These are phyloP conservation scores for Brachypalpus laphriformis DNA, from an alignment of 2,888 invertebrate species.

Conservation along the genomic window DNA sequence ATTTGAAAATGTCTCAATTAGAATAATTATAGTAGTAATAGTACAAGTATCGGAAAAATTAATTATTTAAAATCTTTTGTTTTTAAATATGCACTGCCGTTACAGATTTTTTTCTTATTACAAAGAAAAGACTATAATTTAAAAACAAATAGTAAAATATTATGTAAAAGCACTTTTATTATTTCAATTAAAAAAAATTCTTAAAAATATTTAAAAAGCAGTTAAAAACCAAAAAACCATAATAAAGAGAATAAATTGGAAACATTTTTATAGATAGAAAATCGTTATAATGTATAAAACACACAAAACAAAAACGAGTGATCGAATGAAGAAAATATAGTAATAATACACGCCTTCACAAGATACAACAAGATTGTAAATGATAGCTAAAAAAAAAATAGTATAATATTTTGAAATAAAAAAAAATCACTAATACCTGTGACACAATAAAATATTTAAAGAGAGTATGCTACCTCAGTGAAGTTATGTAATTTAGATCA, in stretches of 20 bases:
- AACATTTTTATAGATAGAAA: conserved; percentile 70
- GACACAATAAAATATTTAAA: not conserved
- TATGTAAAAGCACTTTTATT: conserved; percentile 30
- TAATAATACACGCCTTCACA: conserved; percentile 59
- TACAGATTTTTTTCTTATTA: not conserved
- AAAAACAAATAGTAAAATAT: not conserved
- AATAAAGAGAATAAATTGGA: conserved; percentile 25
- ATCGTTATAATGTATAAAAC: conserved; percentile 64
- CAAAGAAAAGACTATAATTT: conserved; percentile 6
- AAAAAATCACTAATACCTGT: not conserved
- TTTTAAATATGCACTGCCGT: conserved; percentile 68
- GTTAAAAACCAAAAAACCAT: not conserved
- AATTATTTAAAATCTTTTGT: conserved; percentile 19
- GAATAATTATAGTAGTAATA: conserved; percentile 41
- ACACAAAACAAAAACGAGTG: conserved; percentile 59
- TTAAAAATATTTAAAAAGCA: conserved; percentile 49
- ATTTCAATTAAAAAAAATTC: not conserved
- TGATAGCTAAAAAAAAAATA: conserved; percentile 47
- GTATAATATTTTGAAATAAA: conserved; percentile 4
- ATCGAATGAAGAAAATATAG: conserved; percentile 41
- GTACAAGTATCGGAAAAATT: conserved; percentile 17
- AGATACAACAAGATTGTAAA: conserved; percentile 30
- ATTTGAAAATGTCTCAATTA: conserved; percentile 66
- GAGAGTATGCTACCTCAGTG: too few relatives aligned
- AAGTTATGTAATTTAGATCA: too few relatives aligned